Evolutionary conservation across 2,888 invertebrate species (phyloP).

Genomic region (Himalopsyche japonica): DNA sequence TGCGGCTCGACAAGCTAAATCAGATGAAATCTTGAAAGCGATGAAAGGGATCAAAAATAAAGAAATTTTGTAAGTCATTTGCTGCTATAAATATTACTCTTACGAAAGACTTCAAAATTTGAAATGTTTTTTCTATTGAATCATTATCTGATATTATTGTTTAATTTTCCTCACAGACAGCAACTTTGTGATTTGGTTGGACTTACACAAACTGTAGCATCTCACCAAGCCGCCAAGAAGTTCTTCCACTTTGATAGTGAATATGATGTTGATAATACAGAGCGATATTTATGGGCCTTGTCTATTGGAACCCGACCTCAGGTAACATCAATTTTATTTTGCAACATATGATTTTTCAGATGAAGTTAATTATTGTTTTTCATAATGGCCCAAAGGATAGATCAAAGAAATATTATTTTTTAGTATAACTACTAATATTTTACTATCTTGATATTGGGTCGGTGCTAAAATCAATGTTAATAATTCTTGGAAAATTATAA

Average conservation of each 20-base stretch:
- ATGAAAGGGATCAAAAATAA: constrained; percentile 62
- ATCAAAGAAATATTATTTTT: too few species aligned
- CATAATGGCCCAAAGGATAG: too few species aligned
- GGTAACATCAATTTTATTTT: constrained; percentile 34
- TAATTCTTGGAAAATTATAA: too few species aligned
- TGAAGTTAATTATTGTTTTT: too few species aligned
- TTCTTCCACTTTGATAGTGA: constrained; percentile 60
- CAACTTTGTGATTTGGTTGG: constrained; percentile 73
- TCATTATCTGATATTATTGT: background rate
- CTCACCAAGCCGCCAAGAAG: constrained; percentile 71
- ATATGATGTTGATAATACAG: constrained; percentile 59
- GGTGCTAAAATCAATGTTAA: too few species aligned
- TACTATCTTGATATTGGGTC: too few species aligned
- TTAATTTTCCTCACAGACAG: constrained; percentile 48
- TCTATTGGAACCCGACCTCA: constrained; percentile 70
- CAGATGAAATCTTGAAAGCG: constrained; percentile 62
- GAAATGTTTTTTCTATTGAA: background rate
- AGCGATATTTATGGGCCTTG: constrained; percentile 75
- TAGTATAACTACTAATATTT: too few species aligned
- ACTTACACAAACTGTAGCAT: constrained; percentile 68
- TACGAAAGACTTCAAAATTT: background rate
- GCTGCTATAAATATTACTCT: background rate
- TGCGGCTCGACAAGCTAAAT: constrained; percentile 61
- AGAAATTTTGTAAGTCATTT: constrained; percentile 54
- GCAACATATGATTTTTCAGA: too few species aligned